Evolutionary conservation across 2,888 invertebrate species (phyloP).

Genomic region (Drosophila macrothrix): DNA sequence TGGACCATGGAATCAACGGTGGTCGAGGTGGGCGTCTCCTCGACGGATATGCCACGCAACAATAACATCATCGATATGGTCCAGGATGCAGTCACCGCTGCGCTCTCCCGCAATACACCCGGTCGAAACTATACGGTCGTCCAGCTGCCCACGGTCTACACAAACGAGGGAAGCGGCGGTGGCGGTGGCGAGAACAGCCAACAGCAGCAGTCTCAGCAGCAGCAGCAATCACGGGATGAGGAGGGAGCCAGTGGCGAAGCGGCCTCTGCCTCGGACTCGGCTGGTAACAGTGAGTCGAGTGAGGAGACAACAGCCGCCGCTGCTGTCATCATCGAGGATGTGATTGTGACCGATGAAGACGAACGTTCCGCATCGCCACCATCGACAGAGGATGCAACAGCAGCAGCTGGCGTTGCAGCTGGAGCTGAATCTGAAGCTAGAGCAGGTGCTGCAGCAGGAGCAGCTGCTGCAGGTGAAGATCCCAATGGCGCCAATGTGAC

Average conservation of each 20-base stretch:
- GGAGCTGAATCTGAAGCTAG: background rate
- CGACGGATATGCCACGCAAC: constrained; percentile 83
- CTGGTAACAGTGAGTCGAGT: constrained; percentile 35
- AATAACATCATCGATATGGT: constrained; percentile 85
- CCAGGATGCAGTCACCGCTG: constrained; percentile 85
- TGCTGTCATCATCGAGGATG: constrained; percentile 76
- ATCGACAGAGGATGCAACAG: constrained; percentile 5
- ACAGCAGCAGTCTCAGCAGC: constrained; percentile 7
- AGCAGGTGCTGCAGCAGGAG: constrained; percentile 2
- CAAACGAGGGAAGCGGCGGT: constrained; percentile 65
- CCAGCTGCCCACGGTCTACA: constrained; percentile 82
- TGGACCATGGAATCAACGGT: constrained; percentile 86
- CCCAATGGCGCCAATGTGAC: constrained; percentile 21
- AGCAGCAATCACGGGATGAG: constrained; percentile 20
- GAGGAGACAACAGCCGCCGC: constrained; percentile 65
- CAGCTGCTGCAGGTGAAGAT: constrained; percentile 23
- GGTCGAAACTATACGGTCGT: constrained; percentile 84
- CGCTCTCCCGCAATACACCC: constrained; percentile 82
- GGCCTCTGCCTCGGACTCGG: constrained; percentile 21
- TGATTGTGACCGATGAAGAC: constrained; percentile 68
- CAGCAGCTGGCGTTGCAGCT: constrained; percentile 4
- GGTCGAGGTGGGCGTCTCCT: constrained; percentile 85
- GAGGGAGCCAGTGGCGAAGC: constrained; percentile 21
- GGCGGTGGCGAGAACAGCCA: constrained; percentile 43
- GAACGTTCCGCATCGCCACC: constrained; percentile 41